Evolutionary conservation across 2,113 vertebrate species (phyloP).

Genomic region (Pseudonaja textilis): DNA sequence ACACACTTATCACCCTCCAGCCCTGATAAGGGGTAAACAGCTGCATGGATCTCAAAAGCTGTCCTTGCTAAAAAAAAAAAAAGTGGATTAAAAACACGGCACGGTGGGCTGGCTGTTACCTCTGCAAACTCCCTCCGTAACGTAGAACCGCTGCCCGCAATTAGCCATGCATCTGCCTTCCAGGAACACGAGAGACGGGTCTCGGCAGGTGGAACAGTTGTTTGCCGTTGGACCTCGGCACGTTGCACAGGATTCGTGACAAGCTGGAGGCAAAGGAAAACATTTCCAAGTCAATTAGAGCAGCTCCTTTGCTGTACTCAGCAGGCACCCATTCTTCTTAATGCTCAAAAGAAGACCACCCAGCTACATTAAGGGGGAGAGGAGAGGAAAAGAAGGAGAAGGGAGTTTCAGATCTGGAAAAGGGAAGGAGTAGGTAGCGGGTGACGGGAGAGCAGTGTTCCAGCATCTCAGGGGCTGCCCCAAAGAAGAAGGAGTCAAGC

Average conservation of each 20-base stretch:
- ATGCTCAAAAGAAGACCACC: neutral
- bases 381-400: neutral
- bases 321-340: neutral
- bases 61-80: neutral
- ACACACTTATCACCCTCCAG: neutral
- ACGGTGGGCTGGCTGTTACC: slow-evolving; percentile 68
- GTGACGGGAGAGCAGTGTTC: no score
- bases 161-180: slow-evolving; percentile 74
- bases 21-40: neutral
- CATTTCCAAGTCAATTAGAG: neutral
- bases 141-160: slow-evolving; percentile 78
- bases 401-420: neutral
- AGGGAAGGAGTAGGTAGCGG: neutral
- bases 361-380: neutral
- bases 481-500: no score
- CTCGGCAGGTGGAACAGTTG: slow-evolving; percentile 80
- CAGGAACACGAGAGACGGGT: slow-evolving; percentile 69
- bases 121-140: slow-evolving; percentile 72
- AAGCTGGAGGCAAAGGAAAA: slow-evolving; percentile 70
- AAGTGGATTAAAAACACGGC: neutral
- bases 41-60: neutral
- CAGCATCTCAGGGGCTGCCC: no score
- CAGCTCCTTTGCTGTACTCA: accelerated
- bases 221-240: slow-evolving; percentile 76
- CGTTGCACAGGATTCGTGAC: slow-evolving; percentile 79